phyloP scores from a whole-genome alignment of 2,888 invertebrate genomes.

The Troilus luridus region DNA sequence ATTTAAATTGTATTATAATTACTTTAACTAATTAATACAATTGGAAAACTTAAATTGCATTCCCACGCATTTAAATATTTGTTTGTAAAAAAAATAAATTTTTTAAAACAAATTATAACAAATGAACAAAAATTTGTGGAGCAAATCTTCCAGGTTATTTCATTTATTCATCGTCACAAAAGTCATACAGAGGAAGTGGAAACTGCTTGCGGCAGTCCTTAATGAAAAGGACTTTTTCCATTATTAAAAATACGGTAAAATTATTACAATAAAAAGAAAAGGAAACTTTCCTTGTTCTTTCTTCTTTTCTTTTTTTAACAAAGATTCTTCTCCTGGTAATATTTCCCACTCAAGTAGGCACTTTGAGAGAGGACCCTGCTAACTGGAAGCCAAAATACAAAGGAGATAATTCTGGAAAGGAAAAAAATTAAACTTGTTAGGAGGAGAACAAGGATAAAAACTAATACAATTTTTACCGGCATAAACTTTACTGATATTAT shows the following conservation, averaged over 20 bases:
- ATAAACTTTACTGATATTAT: background rate
- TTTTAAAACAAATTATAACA: too few relatives aligned
- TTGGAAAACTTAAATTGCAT: too few relatives aligned
- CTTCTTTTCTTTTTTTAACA: background rate
- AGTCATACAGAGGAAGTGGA: background rate
- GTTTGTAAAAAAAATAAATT: background rate
- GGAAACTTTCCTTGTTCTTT: background rate
- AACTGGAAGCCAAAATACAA: background rate
- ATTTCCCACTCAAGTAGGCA: slow-evolving; percentile 39
- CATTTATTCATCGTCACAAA: background rate
- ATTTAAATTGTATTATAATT: too few relatives aligned
- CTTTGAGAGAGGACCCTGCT: slow-evolving; percentile 12
- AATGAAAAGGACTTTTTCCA: background rate
- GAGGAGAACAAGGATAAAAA: background rate
- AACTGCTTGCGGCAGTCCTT: background rate
- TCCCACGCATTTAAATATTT: too few relatives aligned
- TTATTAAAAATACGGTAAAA: slow-evolving; percentile 4
- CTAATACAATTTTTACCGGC: background rate
- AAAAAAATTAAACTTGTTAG: background rate
- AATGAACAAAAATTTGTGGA: background rate
- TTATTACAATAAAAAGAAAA: slow-evolving; percentile 6
- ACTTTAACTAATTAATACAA: too few relatives aligned
- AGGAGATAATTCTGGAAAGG: background rate
- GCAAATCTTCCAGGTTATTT: background rate
- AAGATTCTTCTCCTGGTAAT: background rate